Evolutionary conservation across 2,888 invertebrate genomes (phyloP).

Genomic region (Camptogramma bilineatum): DNA sequence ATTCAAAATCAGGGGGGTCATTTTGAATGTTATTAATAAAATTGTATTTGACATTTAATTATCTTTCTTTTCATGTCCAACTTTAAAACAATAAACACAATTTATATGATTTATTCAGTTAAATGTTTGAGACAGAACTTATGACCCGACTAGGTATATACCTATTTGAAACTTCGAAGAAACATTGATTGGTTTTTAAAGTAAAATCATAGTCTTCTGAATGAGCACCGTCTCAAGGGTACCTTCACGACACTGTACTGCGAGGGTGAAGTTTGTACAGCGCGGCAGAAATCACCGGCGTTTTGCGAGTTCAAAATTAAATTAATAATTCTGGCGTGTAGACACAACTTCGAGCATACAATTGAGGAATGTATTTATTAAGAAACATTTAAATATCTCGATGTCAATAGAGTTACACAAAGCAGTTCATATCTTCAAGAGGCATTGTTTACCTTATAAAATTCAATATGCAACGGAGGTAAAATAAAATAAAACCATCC

Average conservation of each 20-base stretch:
- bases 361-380: background rate
- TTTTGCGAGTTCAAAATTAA: slow-evolving; percentile 2
- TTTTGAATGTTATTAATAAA: too few species aligned
- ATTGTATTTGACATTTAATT: too few species aligned
- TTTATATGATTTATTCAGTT: too few species aligned
- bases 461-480: slow-evolving; percentile 9
- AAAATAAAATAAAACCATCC: slow-evolving; percentile 20
- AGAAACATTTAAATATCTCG: background rate
- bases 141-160: too few species aligned
- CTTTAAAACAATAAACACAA: too few species aligned
- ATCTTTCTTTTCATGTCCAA: too few species aligned
- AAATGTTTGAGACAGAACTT: too few species aligned
- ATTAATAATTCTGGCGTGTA: slow-evolving; percentile 4
- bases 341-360: slow-evolving; percentile 1
- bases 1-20: too few species aligned
- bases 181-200: too few species aligned
- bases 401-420: background rate
- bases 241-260: background rate
- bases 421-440: background rate
- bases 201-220: background rate
- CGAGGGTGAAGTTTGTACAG: background rate
- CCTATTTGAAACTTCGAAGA: too few species aligned
- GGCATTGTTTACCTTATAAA: slow-evolving; percentile 1
- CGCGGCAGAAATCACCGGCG: background rate
- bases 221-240: background rate